Base-by-base conservation (phyloP, 2,888 invertebrate genomes). In the Calephelis perditalis region DNA sequence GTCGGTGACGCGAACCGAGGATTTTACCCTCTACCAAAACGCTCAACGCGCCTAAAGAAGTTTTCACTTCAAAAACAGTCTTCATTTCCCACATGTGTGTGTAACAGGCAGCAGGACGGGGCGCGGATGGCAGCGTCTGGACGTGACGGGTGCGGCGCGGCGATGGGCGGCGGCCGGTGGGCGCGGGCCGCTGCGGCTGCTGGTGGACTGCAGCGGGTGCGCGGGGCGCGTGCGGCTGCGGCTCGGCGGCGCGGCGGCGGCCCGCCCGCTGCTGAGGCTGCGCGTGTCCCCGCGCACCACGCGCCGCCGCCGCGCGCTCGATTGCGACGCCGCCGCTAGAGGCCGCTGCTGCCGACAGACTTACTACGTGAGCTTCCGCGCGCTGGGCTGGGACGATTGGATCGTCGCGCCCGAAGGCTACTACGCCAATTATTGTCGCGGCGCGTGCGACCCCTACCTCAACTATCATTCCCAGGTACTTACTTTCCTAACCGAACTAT, bases 371-470 rank as follows among this genome's bases (percentile, higher is more conserved):
- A 96, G 95, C 83, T 98, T 98, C 91, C 95, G 95, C 77, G 95
- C 96, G 73, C 92, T 98, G 59, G 97, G 97, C 71, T 98, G 97
- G 98, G 96, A 97, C 86, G 97, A 97, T 90, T 97, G 97, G 97
- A 97, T 97, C 77, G 96, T 97, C 71, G 96, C 96, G 68, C 96
- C 96, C 40, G 93, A 94, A 75, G 97, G 97, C 71, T 98, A 98
- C 91, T 96, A 96, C 86, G 97, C 98, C 63, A 98, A 98, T 86
- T 97, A 97, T 87, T 98, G 98, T 88, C 94, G 96, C 75, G 98
- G 98, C 68, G 96, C 96, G 77, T 98, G 98, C 87, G 95, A 95
- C 54, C 92, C 96, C 62, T 96, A 95, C 91, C 94, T 94, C 81
- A 96, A 95, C 65, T 96, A 96, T 90, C 96, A 98, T 90, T 95